Percentiles rank a stretch among this genome's conserved stretches.
Conservation (phyloP, 2,113 vertebrate species). For the Bolborhynchus lineola region DNA sequence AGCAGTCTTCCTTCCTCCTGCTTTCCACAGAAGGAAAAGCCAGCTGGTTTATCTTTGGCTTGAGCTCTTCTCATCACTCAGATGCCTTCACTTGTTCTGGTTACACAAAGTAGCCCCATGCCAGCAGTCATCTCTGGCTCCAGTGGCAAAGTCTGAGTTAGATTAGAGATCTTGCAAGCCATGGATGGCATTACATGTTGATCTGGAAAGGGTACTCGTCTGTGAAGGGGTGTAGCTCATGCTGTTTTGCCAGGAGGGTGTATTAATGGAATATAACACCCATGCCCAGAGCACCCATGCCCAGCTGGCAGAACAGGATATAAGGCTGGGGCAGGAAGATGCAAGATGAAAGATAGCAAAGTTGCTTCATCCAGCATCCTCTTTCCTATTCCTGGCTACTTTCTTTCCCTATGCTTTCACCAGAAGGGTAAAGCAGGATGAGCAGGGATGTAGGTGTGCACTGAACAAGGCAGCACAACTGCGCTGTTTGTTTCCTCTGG, state of each 20-base stretch:
- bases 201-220: background rate
- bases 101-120: accelerated
- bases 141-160: background rate
- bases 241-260: background rate
- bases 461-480: background rate
- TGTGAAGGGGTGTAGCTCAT: background rate
- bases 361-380: constrained; percentile 9
- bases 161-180: background rate
- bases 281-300: background rate
- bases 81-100: background rate
- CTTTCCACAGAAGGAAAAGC: background rate
- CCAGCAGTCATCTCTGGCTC: background rate
- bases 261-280: background rate
- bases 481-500: background rate
- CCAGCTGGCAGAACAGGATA: constrained; percentile 33
- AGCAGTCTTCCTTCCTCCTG: background rate
- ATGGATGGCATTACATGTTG: background rate
- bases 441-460: background rate
- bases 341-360: background rate
- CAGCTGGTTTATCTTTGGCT: background rate
- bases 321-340: background rate
- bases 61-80: background rate
- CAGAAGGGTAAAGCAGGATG: background rate
- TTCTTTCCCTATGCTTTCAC: constrained; percentile 41
- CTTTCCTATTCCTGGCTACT: background rate